Base-by-base conservation (phyloP, 1,140 invertebrate genomes). In the Epicauta chinensis region DNA sequence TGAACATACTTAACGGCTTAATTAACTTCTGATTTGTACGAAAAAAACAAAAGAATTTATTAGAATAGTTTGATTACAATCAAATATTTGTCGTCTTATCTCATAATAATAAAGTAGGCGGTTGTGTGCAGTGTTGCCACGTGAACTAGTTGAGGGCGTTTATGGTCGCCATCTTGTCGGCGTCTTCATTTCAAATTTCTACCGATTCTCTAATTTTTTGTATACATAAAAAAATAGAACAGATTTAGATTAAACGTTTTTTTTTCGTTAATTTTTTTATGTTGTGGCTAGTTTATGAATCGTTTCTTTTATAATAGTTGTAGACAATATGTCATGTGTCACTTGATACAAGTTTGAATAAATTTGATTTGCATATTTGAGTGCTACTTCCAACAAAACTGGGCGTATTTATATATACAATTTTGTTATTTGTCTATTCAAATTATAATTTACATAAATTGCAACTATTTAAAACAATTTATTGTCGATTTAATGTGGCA, bases 321-420 rank as follows among this genome's bases (percentile, higher is more conserved):
- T 47, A 40, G 37, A 50, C 30, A 50, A 54, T 53, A 53, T 54
- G 53, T 55, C 53, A 55, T 35, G 29, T 55, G 53, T 55, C 53
- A 50, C 40, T 43, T 47, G 46, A 44, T 50, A 48, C 38, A 51
- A 40, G 37, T 34, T n/a, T 46, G 51, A 46, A 40, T 48, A 47
- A n/a, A 54, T 48, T 48, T 47, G 16, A 55, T 55, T 55, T 49
- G 48, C 53, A 55, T 55, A 55, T 48, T 54, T 54, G 41, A 30
- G 13, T 43, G 52, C 52, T 54, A 54, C 52, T 35, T 39, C 50
- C 7, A 39, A 16, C 37, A 15, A 11, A 40, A 31, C 7, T 45
- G 50, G 40, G 50, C 50, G 50, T 52, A 45, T 52, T 16, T 44
- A 17, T 36, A 29, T 31, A 48, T 7, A 34, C 12, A 11, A 34